phyloP scores from a whole-genome alignment of 1,140 invertebrate species.

The Scaptomyza pallida region DNA sequence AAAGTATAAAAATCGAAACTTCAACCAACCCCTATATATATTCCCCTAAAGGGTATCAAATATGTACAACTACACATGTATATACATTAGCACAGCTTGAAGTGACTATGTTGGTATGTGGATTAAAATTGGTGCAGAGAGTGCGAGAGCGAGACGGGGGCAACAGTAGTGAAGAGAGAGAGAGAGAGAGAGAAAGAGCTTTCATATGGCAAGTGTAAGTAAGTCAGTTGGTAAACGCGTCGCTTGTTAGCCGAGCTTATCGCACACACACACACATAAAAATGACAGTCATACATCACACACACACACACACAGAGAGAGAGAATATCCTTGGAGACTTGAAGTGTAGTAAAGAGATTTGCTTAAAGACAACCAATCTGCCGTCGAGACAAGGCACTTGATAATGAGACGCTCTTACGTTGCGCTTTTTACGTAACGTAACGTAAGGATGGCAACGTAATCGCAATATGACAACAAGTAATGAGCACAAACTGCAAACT shows the following conservation, averaged over 20 bases:
- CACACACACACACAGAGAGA: slow-evolving; percentile 5
- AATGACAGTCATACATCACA: slow-evolving; percentile 50
- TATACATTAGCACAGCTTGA: slow-evolving; percentile 23
- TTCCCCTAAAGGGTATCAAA: not conserved
- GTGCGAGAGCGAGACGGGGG: slow-evolving; percentile 11
- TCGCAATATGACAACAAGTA: slow-evolving; percentile 71
- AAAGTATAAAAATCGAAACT: not conserved
- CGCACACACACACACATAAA: slow-evolving; percentile 46
- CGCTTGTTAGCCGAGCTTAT: slow-evolving; percentile 49
- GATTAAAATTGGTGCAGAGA: slow-evolving; percentile 16
- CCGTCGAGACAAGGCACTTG: slow-evolving; percentile 52
- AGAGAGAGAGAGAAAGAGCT: not conserved
- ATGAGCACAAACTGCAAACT: slow-evolving; percentile 49
- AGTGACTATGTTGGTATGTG: slow-evolving; percentile 6
- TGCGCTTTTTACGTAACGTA: slow-evolving; percentile 61
- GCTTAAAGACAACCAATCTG: slow-evolving; percentile 35
- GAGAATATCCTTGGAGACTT: not conserved
- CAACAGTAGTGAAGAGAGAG: slow-evolving; percentile 18
- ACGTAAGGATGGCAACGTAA: slow-evolving; percentile 63
- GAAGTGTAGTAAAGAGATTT: slow-evolving; percentile 22
- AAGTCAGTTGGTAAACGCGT: slow-evolving; percentile 38
- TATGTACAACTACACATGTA: slow-evolving; percentile 13
- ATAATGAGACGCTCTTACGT: slow-evolving; percentile 64
- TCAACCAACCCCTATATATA: too few species aligned
- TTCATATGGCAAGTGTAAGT: slow-evolving; percentile 42